phyloP scores from a whole-genome alignment of 2,888 invertebrate genomes.

The Diaprepes abbreviatus region DNA sequence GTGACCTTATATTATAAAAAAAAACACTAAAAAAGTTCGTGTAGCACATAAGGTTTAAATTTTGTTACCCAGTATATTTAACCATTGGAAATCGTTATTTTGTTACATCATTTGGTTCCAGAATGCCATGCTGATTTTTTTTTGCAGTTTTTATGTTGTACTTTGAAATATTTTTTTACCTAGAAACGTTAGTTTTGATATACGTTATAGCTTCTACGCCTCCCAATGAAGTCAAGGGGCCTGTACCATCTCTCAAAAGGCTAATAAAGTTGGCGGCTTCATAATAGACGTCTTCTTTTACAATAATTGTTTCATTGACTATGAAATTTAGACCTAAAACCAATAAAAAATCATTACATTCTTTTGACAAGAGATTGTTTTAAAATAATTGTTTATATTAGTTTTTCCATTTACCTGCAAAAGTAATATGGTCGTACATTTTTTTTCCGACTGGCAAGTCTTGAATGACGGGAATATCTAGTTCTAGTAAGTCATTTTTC shows the following conservation, averaged over 20 bases:
- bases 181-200: slow-evolving; percentile 72
- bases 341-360: slow-evolving; percentile 2
- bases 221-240: slow-evolving; percentile 71
- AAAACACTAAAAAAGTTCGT: too few species aligned
- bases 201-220: slow-evolving; percentile 74
- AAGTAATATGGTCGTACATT: slow-evolving; percentile 75
- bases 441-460: slow-evolving; percentile 78
- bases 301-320: slow-evolving; percentile 54
- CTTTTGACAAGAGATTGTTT: too few species aligned
- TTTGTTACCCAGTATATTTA: too few species aligned
- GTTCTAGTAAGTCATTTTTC: slow-evolving; percentile 71
- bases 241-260: slow-evolving; percentile 67
- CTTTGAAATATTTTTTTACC: too few species aligned
- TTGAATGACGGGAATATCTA: slow-evolving; percentile 73
- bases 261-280: slow-evolving; percentile 63
- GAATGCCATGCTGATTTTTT: too few species aligned
- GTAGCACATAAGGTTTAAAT: too few species aligned
- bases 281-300: slow-evolving; percentile 49
- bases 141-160: too few species aligned
- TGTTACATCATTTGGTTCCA: too few species aligned
- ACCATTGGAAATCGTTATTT: too few species aligned
- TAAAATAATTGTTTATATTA: too few species aligned
- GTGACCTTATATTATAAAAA: too few species aligned
- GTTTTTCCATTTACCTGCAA: slow-evolving; percentile 59
- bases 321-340: slow-evolving; percentile 62